Evolutionary conservation across 2,113 vertebrate species (phyloP), one percentile per base, ranked within the genome.

Genomic region (Choloepus hoffmanni): DNA sequence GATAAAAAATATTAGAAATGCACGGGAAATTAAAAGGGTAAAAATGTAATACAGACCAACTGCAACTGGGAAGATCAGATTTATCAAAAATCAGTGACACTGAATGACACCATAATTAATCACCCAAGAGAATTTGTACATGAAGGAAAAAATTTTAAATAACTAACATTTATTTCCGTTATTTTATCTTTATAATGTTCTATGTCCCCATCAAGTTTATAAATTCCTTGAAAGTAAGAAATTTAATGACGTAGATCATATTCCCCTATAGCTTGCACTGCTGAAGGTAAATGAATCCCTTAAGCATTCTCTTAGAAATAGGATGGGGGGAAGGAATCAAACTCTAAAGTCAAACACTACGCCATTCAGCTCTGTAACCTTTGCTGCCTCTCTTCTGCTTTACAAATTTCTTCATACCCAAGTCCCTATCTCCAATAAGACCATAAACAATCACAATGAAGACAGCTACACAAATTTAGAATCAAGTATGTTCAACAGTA

Each of bases 11-110:
- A 88, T 19, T 60, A 9, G 33, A 77, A 88, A 45, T 83, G 9
- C 28, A 24, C 76, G 11, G 92, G 45, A 43, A 95, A 33, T 68
- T 73, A 72, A 85, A 68, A 73, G 2, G 14, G 50, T 11, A 82
- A 88, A 83, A 92, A 77, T 83, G 3, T 74, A 85, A 78, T 43
- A 63, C 43, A 85, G 76, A 53, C 23, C n/a, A 78, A 92, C 11
- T 33, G n/a, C n/a, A 83, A 83, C 0, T 50, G 26, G 10, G 82
- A 84, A 83, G 50, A 62, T 40, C 30, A 43, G 16, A 36, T 45
- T 21, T 76, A 82, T 26, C 13, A 89, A 76, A 73, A 48, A 19
- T 40, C 7, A 68, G 10, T 60, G 48, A 87, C 60, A 87, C 6
- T 45, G 53, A 63, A 60, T 28, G n/a, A 78, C 3, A 40, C 33